Evolutionary conservation across 2,797 vertebrate genomes (phyloP), one percentile per base, ranked within the genome.

Genomic region (Ambastaia sidthimunki): DNA sequence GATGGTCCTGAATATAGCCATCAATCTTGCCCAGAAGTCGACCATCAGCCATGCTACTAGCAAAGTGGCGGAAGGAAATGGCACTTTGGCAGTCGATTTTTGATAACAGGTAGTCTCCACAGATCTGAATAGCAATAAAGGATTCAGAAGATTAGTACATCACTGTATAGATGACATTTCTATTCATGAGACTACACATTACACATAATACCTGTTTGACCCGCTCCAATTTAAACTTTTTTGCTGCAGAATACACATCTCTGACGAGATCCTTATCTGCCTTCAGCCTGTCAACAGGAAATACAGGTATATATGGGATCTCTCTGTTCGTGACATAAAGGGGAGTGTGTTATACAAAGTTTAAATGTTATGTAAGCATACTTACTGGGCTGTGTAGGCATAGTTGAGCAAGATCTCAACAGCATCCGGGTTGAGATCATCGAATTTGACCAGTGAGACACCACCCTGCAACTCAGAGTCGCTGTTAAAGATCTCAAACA

Each of bases 331-430:
- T 71, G 60, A 55, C 18, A 57, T 44, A 4, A 73, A 34, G n/a
- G 15, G 13, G 3, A 50, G 6, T 54, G 3, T 54, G 15, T 44
- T 18, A 28, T 18, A 7, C 10, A 59, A 19, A 75, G 28, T 18
- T 28, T 12, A 69, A 13, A 44, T 41, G 1, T 2, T 19, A 59
- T 19, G 50, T 18, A 82, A 16, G 71, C 7, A 70, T 25, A 91
- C 95, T 95, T 83, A 99, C 98, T 99, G 97, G 87, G 98, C 97
- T 89, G 98, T 99, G 52, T 99, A 99, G 85, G 97, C 97, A n/a
- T 98, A 99, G 93, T 97, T 98, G 84, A 99, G 88, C 82, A 99
- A 91, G 86, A 98, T 93, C 93, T 99, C 98, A 86, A 99, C 95
- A 85, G 98, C 98, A 84, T 96, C 96, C 23, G 97, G 97, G 86